These are phyloP conservation scores for Cryptus viduatorius DNA, from an alignment of 2,888 invertebrate species.

Conservation along the genomic window DNA sequence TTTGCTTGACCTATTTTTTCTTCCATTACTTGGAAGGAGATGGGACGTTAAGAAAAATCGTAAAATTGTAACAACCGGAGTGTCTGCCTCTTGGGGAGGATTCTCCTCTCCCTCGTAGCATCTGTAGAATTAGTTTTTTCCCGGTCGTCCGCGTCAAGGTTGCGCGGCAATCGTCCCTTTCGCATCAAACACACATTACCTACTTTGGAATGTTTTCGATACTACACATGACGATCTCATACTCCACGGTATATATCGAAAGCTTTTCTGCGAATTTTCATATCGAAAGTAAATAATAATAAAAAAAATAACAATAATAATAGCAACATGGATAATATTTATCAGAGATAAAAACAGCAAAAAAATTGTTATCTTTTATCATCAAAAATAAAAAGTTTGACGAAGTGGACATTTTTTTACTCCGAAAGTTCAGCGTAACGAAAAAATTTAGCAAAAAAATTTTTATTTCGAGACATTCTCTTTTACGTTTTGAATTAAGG, in stretches of 20 bases:
- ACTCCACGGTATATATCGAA: not conserved
- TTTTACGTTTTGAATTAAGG: no score
- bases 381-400: no score
- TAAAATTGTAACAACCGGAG: not conserved
- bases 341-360: no score
- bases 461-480: no score
- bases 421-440: no score
- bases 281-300: not conserved
- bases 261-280: not conserved
- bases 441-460: no score
- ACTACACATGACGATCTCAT: not conserved
- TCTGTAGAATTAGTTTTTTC: constrained; percentile 29
- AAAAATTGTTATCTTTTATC: no score
- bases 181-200: not conserved
- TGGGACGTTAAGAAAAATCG: not conserved
- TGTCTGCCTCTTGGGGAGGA: constrained; percentile 29
- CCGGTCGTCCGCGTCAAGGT: constrained; percentile 66
- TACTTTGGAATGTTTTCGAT: not conserved
- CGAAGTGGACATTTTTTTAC: no score
- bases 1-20: constrained; percentile 46
- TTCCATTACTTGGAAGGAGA: constrained; percentile 3
- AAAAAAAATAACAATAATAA: no score
- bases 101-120: constrained; percentile 37
- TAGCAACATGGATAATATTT: no score
- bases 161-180: constrained; percentile 11